Evolutionary conservation across 2,797 vertebrate genomes (phyloP), one percentile per base, ranked within the genome.

Genomic region (Triplophysa yarkandensis): DNA sequence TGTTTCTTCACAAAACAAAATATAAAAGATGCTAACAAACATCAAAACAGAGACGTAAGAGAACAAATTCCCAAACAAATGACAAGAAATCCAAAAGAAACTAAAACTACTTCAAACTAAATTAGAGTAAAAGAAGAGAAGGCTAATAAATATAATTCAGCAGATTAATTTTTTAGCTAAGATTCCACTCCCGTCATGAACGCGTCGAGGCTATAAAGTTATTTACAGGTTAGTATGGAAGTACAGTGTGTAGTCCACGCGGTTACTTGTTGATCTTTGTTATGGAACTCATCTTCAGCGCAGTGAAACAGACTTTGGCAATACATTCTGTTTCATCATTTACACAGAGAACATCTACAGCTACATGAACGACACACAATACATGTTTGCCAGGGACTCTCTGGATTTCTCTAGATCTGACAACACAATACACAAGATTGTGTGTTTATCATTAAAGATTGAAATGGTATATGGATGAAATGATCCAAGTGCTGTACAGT

Each of bases 141-240:
- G 8, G 32, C 8, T 36, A 96, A 97, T 95, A 96, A 96, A 96
- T 95, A 94, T 83, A 87, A 78, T 86, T 86, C 85, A 91, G 87
- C 91, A 88, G 77, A 52, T 88, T 90, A 89, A 91, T 83, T 71
- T 77, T n/a, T 74, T 88, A 89, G 87, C 86, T 86, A 80, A 88
- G 82, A 80, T 80, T 80, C 81, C 86, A 86, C 87, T 86, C 85
- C 86, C 79, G 83, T 88, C 80, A 86, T 87, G 85, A 79, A 85
- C 80, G 76, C 74, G 65, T 76, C 83, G 76, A 84, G 78, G 85
- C 75, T 85, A 86, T 28, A 21, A 46, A 79, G 10, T 77, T 90
- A 91, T 93, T 88, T 90, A 92, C 90, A 91, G 65, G 80, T 85
- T 86, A 84, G 67, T 80, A 44, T 70, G 79, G 76, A 82, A 79